Evolutionary conservation across 2,113 vertebrate genomes (phyloP).

Genomic region (Neotragus moschatus): DNA sequence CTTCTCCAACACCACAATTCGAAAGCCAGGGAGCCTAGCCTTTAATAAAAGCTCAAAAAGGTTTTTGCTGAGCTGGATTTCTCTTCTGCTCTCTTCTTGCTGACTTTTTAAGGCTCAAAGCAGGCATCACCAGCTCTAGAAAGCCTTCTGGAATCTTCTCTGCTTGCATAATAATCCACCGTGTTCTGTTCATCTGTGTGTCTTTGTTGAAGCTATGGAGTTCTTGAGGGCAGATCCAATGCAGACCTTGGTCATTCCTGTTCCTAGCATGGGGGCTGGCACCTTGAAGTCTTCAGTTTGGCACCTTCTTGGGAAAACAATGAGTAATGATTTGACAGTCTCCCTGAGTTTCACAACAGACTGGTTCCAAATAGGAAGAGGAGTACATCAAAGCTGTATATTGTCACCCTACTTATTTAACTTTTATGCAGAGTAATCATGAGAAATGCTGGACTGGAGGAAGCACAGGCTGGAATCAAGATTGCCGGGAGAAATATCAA

Average conservation of each 20-base stretch:
- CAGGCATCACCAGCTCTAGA: neutral
- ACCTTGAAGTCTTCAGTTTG: rapidly evolving
- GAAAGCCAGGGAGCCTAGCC: neutral
- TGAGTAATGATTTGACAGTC: neutral
- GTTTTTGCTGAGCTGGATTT: neutral
- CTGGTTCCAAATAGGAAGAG: too few relatives aligned
- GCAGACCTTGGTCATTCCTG: rapidly evolving
- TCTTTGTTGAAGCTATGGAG: neutral
- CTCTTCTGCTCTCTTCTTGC: neutral
- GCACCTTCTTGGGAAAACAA: neutral
- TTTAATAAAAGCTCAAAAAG: neutral
- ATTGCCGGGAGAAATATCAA: too few relatives aligned
- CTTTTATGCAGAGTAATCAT: too few relatives aligned
- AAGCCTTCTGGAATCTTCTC: neutral
- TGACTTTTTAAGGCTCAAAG: neutral
- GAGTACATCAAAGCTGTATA: too few relatives aligned
- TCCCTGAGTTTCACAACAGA: neutral
- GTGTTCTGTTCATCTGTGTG: neutral
- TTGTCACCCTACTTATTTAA: too few relatives aligned
- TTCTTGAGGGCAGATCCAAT: too few relatives aligned
- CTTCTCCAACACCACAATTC: neutral
- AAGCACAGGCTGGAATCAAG: too few relatives aligned
- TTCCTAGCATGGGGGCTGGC: neutral
- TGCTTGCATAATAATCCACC: neutral
- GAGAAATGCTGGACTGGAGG: too few relatives aligned